phyloP scores from a whole-genome alignment of 2,888 invertebrate genomes.

The Calameuta pallipes region DNA sequence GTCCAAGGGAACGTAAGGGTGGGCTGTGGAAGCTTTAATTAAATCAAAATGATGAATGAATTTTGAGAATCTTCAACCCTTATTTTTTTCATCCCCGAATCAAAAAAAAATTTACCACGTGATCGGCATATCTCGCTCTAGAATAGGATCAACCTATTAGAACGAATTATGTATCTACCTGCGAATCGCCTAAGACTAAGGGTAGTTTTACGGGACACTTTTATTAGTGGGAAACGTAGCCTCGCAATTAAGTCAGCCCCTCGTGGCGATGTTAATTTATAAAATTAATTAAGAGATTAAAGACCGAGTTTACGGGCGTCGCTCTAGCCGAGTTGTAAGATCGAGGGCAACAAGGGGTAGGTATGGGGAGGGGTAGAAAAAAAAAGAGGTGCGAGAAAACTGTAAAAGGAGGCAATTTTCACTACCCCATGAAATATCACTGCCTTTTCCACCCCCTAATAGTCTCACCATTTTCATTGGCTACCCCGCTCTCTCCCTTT shows the following conservation, averaged over 20 bases:
- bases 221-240: constrained; percentile 43
- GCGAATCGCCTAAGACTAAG: background rate
- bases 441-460: background rate
- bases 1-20: background rate
- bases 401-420: constrained; percentile 21
- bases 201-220: constrained; percentile 44
- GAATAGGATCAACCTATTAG: background rate
- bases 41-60: background rate
- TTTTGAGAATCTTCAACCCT: background rate
- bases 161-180: background rate
- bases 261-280: constrained; percentile 49
- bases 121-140: background rate
- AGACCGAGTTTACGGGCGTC: constrained; percentile 31
- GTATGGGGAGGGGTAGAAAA: background rate
- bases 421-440: constrained; percentile 26
- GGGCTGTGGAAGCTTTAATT: background rate
- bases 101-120: background rate
- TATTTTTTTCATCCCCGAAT: background rate
- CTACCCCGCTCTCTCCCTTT: background rate
- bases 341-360: background rate
- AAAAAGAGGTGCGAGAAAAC: constrained; percentile 18
- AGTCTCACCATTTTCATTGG: background rate
- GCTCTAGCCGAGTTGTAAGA: constrained; percentile 1
- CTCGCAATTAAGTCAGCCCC: constrained; percentile 48
- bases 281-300: constrained; percentile 57